Base-by-base conservation (phyloP, 2,797 vertebrate species). In the Tinamus major region DNA sequence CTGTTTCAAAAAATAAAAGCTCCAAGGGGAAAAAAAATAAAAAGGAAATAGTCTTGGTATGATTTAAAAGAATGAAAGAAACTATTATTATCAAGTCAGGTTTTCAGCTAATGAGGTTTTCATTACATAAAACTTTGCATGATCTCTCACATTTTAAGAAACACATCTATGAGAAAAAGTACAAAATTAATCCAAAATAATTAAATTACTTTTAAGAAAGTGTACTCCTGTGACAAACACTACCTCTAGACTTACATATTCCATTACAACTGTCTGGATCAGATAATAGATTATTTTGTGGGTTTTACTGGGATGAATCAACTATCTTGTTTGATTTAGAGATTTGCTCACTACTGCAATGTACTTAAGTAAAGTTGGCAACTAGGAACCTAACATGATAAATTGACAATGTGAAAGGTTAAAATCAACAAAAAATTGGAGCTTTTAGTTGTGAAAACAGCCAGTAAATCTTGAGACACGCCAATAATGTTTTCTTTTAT, bases 371-470 rank as follows among this genome's bases (percentile, higher is more conserved):
- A 92, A 96, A 95, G 70, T 42, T 93, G 83, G 87, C 77, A 72
- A 10, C 42, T 51, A 64, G 78, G 77, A 87, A 74, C 56, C 90
- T 39, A 87, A 84, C 59, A 79, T 18, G 89, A 98, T 79, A 90
- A 86, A 95, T 91, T 75, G 19, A 92, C 42, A 49, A 96, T 79
- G 92, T 92, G 62, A 86, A 96, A 95, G 53, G 62, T 93, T 97
- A 97, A 97, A 98, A 97, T 97, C 97, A 97, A 97, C 97, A 97
- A 96, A 96, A 97, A 49, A 48, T 24, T 96, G 96, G 97, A 96
- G 91, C 93, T 97, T 97, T 98, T 97, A 97, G 97, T 94, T 96
- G 96, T 92, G 97, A 98, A 98, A 98, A 98, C 97, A 97, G 92
- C 92, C 78, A 59, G 75, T 89, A 98, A 94, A 97, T 90, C 96